Evolutionary conservation across 2,113 vertebrate species (phyloP), one percentile per base, ranked within the genome.

Genomic region (Crotalus helleri): DNA sequence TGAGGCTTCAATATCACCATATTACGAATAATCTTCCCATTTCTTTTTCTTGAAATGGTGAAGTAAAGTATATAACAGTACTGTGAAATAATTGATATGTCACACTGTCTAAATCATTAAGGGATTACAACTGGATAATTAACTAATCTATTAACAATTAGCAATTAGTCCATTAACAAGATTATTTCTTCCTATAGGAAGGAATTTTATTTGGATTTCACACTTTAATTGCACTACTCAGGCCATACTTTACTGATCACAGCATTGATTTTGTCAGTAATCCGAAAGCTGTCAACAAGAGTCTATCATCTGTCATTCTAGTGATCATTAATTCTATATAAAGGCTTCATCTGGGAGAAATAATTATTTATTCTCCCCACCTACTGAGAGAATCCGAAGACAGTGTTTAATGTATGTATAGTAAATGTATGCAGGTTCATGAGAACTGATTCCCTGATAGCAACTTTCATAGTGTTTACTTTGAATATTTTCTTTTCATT

Each of bases 131-230:
- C 92, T 64, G 74, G 54, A 91, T 93, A 93, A 94, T 96, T 95
- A 96, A 94, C 92, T 93, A 96, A 95, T 94, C 92, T 51, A 95
- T 95, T 96, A 96, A 94, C 61, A 95, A 92, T 69, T 89, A 96
- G 74, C 69, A 94, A 95, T 59, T 94, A 96, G 95, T 90, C 74
- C 93, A 87, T 92, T 94, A 94, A 59, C 92, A 95, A 95, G 95
- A 39, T 90, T 92, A 96, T 96, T 95, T 95, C 93, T 55, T 90
- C 85, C 88, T 93, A 90, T 9, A 94, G 51, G 88, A 93, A 90
- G 55, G 33, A 64, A 90, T 92, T 90, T 93, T 91, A 90, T 74
- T 53, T 90, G 91, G 91, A 93, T 89, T 92, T 91, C 93, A 92
- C 87, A 93, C 88, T 90, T 49, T 74, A 89, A 89, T 26, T 90